These are phyloP conservation scores for Arctocebus calabarensis DNA, from an alignment of 2,797 vertebrate genomes.

Conservation along the genomic window DNA sequence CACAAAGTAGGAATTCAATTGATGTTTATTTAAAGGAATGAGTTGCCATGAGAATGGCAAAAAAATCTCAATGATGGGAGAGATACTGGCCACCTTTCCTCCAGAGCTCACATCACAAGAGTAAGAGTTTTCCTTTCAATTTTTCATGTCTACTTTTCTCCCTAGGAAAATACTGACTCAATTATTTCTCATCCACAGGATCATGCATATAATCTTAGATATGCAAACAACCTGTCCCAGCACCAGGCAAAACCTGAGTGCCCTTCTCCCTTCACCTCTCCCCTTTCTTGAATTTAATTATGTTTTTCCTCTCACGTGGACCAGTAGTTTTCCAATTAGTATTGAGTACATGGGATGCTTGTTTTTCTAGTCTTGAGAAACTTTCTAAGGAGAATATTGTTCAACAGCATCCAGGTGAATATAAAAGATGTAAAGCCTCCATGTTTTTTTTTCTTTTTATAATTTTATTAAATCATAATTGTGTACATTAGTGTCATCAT, in stretches of 20 bases:
- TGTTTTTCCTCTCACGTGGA: no score
- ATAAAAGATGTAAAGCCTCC: no score
- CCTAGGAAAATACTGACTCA: background rate
- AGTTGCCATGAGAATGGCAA: background rate
- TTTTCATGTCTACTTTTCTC: background rate
- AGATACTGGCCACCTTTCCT: background rate
- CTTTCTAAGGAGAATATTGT: no score
- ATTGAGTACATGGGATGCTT: no score
- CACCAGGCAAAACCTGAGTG: background rate
- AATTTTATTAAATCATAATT: no score
- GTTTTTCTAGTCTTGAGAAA: no score
- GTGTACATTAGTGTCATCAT: no score
- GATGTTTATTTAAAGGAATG: background rate
- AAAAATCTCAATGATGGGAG: background rate
- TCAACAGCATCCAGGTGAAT: no score
- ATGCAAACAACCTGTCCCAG: background rate
- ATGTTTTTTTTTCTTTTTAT: no score
- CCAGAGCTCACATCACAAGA: background rate
- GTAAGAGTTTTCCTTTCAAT: background rate
- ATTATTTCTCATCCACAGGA: background rate
- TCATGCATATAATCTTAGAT: background rate
- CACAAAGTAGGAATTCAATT: slow-evolving; percentile 18
- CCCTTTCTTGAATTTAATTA: no score
- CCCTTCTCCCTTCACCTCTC: background rate
- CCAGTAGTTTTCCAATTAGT: no score